Base-by-base conservation (phyloP, 2,888 invertebrate species). In the Nebria brevicollis region DNA sequence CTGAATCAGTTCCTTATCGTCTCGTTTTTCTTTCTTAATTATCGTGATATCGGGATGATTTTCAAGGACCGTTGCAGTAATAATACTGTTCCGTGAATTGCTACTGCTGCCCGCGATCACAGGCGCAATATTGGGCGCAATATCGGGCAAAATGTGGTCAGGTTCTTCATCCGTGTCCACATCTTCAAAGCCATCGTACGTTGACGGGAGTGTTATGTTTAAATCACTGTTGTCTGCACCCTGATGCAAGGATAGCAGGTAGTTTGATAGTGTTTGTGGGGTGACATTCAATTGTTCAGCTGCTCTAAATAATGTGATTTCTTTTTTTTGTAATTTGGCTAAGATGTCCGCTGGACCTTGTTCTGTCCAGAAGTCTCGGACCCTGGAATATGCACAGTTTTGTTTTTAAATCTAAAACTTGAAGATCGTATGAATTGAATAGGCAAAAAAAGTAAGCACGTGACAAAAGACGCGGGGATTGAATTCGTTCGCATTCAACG, bases 241-340 rank as follows among this genome's bases (percentile, higher is more conserved):
- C 66, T 91, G 91, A 81, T 91, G 91, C 84, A 92, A 89, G 70
- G 93, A 92, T 84, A 93, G 91, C 84, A 93, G 87, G 86, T 95
- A 95, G 42, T 94, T 94, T 2, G 94, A 94, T 75, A 95, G 89
- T 83, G 94, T 94, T 84, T 93, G 93, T 82, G 94, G 94, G 83
- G 94, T 94, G 76, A 95, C 95, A 84, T 95, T 95, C 54, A 95
- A 89, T 85, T 94, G 93, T 86, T 94, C 93, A 0, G 95, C 94
- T 0, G 95, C 95, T 70, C 94, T 91, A 86, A 94, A 94, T 74
- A 95, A 87, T 0, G 94, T 92, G 81, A 95, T 92, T 87, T 95
- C 94, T 84, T 95, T 94, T 20, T 94, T 89, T 86, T 94, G 94
- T 66, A 95, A 89, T 84, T 94, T 92, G 82, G 93, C 92, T 82